Evolutionary conservation across 2,888 invertebrate species (phyloP).

Genomic region (Pilophorus perplexus): DNA sequence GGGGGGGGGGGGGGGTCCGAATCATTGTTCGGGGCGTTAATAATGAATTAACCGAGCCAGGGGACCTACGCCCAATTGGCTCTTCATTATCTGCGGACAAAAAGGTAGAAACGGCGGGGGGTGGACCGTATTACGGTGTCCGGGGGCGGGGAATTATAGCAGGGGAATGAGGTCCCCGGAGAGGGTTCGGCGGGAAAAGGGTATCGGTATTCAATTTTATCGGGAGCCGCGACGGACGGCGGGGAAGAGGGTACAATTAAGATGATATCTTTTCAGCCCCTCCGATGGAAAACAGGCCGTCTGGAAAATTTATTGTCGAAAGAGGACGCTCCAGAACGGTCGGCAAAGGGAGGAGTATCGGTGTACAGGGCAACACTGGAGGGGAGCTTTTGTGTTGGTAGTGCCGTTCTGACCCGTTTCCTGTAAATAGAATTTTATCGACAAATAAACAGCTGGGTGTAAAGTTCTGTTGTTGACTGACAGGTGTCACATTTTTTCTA

Average conservation of each 20-base stretch:
- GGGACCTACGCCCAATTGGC: conserved; percentile 17
- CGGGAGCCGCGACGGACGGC: conserved; percentile 1
- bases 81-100: conserved; percentile 30
- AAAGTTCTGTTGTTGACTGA: too few species aligned
- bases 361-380: background rate
- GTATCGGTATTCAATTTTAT: conserved; percentile 37
- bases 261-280: conserved; percentile 17
- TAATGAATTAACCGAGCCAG: conserved; percentile 32
- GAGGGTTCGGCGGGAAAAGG: background rate
- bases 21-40: conserved; percentile 36
- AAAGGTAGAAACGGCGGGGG: conserved; percentile 16
- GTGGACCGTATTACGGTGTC: background rate
- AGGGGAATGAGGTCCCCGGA: background rate
- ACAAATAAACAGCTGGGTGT: too few species aligned
- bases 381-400: background rate
- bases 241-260: conserved; percentile 14
- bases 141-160: background rate
- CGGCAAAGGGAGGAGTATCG: background rate
- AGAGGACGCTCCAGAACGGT: background rate
- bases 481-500: too few species aligned
- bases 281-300: conserved; percentile 33
- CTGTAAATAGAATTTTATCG: conserved; percentile 24
- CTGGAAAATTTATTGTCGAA: conserved; percentile 32
- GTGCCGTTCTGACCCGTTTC: conserved; percentile 6
- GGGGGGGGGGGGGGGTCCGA: conserved; percentile 5